Percentiles rank a stretch among this genome's conserved stretches.
These are phyloP conservation scores for Nyctibius bracteatus DNA, from an alignment of 2,113 vertebrate species.

Conservation along the genomic window DNA sequence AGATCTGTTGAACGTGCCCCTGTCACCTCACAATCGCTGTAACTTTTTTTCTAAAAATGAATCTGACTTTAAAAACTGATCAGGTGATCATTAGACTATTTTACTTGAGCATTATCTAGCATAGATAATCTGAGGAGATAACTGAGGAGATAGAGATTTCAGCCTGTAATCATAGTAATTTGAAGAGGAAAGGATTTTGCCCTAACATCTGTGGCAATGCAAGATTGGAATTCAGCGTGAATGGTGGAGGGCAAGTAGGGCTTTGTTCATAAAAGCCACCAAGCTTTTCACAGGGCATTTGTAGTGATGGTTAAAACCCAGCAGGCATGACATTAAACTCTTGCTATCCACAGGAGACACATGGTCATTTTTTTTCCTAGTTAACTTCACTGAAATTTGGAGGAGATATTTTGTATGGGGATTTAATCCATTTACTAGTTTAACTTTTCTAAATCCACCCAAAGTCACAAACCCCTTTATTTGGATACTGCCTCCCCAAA, in stretches of 20 bases:
- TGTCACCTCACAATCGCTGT: neutral
- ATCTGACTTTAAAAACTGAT: neutral
- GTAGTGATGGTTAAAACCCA: neutral
- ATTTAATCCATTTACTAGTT: neutral
- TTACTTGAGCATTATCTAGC: neutral
- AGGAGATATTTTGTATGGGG: neutral
- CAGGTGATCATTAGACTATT: neutral
- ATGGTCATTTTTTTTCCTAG: neutral
- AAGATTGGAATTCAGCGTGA: neutral
- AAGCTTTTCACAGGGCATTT: neutral
- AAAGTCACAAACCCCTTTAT: neutral
- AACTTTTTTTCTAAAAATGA: neutral
- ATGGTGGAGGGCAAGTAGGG: neutral
- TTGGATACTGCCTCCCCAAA: neutral
- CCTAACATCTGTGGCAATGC: neutral
- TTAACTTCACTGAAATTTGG: neutral
- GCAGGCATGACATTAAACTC: neutral
- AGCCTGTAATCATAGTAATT: neutral
- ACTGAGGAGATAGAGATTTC: neutral
- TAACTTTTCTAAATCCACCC: neutral
- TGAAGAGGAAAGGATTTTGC: neutral
- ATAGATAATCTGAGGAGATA: neutral
- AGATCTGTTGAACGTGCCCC: neutral
- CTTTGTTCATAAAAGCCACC: neutral
- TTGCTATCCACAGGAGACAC: neutral